Evolutionary conservation across 2,797 vertebrate genomes (phyloP).

Genomic region (Coregonus ussuriensis): DNA sequence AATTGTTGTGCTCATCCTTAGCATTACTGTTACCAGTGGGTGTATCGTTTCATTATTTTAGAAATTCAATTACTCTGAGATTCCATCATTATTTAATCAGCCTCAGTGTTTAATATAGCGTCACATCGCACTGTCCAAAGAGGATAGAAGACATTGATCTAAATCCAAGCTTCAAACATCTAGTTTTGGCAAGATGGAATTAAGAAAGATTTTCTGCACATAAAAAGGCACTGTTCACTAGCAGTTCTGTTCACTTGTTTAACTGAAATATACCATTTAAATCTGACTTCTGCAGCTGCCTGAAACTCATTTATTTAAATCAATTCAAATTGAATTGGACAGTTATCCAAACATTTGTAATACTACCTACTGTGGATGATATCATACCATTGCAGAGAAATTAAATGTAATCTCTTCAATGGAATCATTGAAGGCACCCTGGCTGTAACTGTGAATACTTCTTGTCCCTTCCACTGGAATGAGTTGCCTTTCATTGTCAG

Average conservation of each 20-base stretch:
- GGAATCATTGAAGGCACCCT: slow-evolving; percentile 11
- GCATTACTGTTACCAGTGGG: not conserved
- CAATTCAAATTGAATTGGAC: not conserved
- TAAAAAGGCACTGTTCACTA: not conserved
- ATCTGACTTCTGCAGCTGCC: not conserved
- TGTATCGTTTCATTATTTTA: not conserved
- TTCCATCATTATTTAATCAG: not conserved
- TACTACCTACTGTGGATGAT: not conserved
- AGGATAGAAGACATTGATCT: not conserved
- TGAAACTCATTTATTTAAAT: not conserved
- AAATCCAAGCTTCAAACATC: not conserved
- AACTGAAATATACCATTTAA: not conserved
- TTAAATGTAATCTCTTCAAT: not conserved
- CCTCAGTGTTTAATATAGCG: not conserved
- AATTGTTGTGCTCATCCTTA: not conserved
- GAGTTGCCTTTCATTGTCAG: slow-evolving; percentile 27
- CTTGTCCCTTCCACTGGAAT: slow-evolving; percentile 1
- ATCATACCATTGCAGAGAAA: not conserved
- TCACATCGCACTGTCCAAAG: not conserved
- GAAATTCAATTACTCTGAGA: not conserved
- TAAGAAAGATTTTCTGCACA: not conserved
- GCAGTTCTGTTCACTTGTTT: too few relatives aligned
- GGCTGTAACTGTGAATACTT: slow-evolving; percentile 14
- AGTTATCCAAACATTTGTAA: not conserved
- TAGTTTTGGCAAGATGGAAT: not conserved